Evolutionary conservation across 2,113 vertebrate species (phyloP).

Genomic region (Xiphophorus maculatus): DNA sequence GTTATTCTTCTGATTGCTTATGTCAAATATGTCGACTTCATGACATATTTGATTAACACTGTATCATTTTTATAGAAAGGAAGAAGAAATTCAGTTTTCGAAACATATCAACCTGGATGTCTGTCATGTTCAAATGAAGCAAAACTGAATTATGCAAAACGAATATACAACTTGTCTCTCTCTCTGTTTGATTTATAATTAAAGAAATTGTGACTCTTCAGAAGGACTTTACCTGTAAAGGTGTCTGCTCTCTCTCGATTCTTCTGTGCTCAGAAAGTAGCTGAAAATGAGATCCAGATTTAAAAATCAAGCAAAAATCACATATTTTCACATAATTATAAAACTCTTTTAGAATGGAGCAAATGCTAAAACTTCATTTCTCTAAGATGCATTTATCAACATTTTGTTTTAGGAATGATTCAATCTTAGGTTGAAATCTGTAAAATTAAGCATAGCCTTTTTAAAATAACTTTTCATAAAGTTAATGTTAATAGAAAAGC

Average conservation of each 20-base stretch:
- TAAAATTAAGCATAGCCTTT: neutral
- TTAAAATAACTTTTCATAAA: neutral
- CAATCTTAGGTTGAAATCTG: neutral
- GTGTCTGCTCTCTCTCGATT: constrained; percentile 80
- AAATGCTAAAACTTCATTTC: neutral
- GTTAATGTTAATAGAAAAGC: neutral
- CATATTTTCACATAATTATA: too few relatives aligned
- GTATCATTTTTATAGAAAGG: too few relatives aligned
- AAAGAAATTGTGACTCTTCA: neutral
- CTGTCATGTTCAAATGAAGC: too few relatives aligned
- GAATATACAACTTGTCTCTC: neutral
- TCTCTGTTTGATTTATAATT: neutral
- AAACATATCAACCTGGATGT: too few relatives aligned
- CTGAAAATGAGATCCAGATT: constrained; percentile 63
- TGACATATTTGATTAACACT: too few relatives aligned
- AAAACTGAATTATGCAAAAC: neutral
- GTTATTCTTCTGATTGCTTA: too few relatives aligned
- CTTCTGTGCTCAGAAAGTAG: constrained; percentile 84
- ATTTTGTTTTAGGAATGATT: neutral
- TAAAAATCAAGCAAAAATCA: neutral
- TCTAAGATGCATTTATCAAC: neutral
- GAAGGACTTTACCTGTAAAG: constrained; percentile 79
- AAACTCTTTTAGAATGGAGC: too few relatives aligned
- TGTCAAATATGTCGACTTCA: too few relatives aligned
- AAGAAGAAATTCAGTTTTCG: too few relatives aligned